Evolutionary conservation across 1,140 invertebrate genomes (phyloP), one percentile per base, ranked within the genome.

Genomic region (Euura saliciscinereae): DNA sequence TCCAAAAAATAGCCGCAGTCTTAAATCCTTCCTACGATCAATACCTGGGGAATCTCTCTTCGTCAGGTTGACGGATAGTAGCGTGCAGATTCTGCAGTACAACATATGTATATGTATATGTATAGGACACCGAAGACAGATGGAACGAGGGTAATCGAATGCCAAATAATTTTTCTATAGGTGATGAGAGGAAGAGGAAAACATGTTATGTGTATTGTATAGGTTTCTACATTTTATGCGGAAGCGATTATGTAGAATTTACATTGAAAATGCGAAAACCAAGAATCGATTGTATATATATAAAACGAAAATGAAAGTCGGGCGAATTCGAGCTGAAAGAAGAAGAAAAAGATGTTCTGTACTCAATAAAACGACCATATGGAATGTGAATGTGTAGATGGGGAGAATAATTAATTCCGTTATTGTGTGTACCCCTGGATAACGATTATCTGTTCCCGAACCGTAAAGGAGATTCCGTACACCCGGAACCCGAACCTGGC

Each of bases 291-390:
- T 64, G 13, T 10, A 64, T 10, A 65, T 43, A 65, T 65, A 45
- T 59, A 73, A 43, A 28, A 70, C 59, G 11, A 43, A 44, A 74
- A 69, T 77, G 66, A 78, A 71, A 78, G 72, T 79, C 78, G 77
- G 68, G 78, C 81, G 79, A 81, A 83, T 80, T 82, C 82, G 82
- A 73, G 78, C 78, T 75, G 2, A 28, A 28, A 28, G 28, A 28
- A 28, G 44, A 7, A 69, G 28, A 46, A 42, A 69, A 82, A 83
- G 74, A 74, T 82, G 79, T 84, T 84, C 79, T 84, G 84, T 85
- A 84, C 78, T 81, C 76, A 78, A 86, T 84, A 85, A 85, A 86
- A 80, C 77, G 79, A 85, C 80, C 80, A 85, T 28, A 28, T 84
- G 80, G 76, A 84, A 83, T 83, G 77, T 84, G 80, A 72, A 75